Evolutionary conservation across 2,113 vertebrate species (phyloP).

Genomic region (Synchiropus splendidus): DNA sequence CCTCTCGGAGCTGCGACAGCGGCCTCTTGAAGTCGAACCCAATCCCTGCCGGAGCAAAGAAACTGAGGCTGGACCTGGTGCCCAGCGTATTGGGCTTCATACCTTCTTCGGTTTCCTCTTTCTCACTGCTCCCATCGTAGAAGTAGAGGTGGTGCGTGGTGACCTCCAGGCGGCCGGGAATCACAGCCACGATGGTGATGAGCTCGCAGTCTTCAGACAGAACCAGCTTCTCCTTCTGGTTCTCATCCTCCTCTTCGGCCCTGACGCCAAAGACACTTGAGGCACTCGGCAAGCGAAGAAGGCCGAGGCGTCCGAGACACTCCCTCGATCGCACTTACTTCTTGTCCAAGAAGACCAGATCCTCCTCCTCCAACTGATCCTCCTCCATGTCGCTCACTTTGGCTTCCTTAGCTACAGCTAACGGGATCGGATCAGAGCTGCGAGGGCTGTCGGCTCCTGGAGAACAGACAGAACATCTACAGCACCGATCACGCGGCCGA

Average conservation of each 20-base stretch:
- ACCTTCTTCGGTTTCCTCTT: slow-evolving; percentile 94
- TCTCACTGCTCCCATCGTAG: slow-evolving; percentile 84
- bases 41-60: slow-evolving; percentile 65
- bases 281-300: too few relatives aligned
- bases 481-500: not conserved
- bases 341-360: slow-evolving; percentile 72
- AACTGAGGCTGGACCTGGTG: not conserved
- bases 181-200: slow-evolving; percentile 83
- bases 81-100: slow-evolving; percentile 2
- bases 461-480: not conserved
- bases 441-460: slow-evolving; percentile 79
- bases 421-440: slow-evolving; percentile 70
- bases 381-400: slow-evolving; percentile 89
- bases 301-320: not conserved
- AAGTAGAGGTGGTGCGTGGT: slow-evolving; percentile 94
- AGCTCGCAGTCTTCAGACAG: slow-evolving; percentile 93
- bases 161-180: slow-evolving; percentile 85
- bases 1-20: slow-evolving; percentile 85
- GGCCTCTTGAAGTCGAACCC: slow-evolving; percentile 91
- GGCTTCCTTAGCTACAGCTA: slow-evolving; percentile 91
- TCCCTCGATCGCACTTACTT: slow-evolving; percentile 69
- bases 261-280: slow-evolving; percentile 49
- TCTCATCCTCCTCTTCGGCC: slow-evolving; percentile 78
- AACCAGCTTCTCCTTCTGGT: slow-evolving; percentile 86
- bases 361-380: slow-evolving; percentile 86